Base-by-base conservation (phyloP, 2,113 vertebrate species). In the Macrotus californicus region DNA sequence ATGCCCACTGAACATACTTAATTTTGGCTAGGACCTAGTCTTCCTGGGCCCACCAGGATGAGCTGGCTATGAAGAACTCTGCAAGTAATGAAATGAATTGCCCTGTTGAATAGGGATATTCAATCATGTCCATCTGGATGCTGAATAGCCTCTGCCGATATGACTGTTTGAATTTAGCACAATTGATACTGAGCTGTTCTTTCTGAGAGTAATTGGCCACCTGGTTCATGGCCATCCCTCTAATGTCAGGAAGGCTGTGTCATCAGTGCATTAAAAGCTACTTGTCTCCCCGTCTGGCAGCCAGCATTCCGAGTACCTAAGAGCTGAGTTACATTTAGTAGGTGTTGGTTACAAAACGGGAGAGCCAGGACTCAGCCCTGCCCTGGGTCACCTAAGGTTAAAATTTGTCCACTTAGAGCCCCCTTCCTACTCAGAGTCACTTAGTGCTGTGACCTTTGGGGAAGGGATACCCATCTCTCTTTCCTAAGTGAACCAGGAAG, bases 191-290 rank as follows among this genome's bases (percentile, higher is more conserved):
- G 80, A 95, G 92, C 94, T 93, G 56, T 86, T 94, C 87, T 96
- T 94, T 93, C 92, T 90, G 87, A 90, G 66, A 90, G 87, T 90
- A 94, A 91, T 85, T 90, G 94, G 91, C 91, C 96, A 93, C 85
- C 94, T 97, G 95, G 92, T 92, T 97, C 85, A 64, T 36, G 84
- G 94, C 72, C 94, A 94, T 64, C 76, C 90, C n/a, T 67, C 81
- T 80, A 73, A 93, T 87, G 84, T 92, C 48, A 90, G 90, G 61
- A 79, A 95, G 82, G 92, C 59, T 86, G 59, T 95, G 56, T 59
- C 43, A 80, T 88, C 70, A 48, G 52, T 89, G 24, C 21, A 54
- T 76, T 94, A 85, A 92, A 94, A 93, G 41, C 81, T 50, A 52
- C 66, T 92, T 86, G 88, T 83, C 73, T 82, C n/a, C 54, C 50